Conservation (phyloP, 1,140 invertebrate genomes). For the Aphelenchoides besseyi region DNA sequence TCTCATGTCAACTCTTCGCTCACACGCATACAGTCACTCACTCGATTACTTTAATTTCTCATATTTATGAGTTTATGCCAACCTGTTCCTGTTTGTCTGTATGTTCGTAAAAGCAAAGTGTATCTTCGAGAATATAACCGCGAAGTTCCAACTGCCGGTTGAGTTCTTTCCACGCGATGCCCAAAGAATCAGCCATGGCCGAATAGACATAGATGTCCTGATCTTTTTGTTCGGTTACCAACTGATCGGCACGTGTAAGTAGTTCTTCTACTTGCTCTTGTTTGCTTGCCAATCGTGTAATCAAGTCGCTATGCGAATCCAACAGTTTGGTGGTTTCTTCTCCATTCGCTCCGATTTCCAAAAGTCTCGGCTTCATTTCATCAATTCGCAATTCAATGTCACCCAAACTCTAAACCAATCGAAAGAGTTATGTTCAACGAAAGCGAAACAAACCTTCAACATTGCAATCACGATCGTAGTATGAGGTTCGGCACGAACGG, state of each 20-base stretch:
- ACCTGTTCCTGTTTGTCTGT: slow-evolving; percentile 37
- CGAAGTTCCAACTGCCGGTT: slow-evolving; percentile 76
- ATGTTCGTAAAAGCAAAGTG: slow-evolving; percentile 63
- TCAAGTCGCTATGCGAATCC: slow-evolving; percentile 77
- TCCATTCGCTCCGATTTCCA: slow-evolving; percentile 74
- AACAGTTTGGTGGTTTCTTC: slow-evolving; percentile 75
- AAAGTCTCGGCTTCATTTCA: slow-evolving; percentile 78
- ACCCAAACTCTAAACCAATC: slow-evolving; percentile 74
- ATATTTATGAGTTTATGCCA: background rate
- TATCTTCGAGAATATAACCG: slow-evolving; percentile 74
- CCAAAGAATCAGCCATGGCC: slow-evolving; percentile 84
- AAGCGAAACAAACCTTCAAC: slow-evolving; percentile 73
- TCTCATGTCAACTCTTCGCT: too few species aligned
- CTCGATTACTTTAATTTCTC: too few species aligned
- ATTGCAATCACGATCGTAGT: slow-evolving; percentile 82
- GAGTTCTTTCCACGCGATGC: slow-evolving; percentile 81
- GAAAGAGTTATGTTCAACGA: background rate
- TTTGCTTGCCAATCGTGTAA: slow-evolving; percentile 79
- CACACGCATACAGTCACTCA: too few species aligned
- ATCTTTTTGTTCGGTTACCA: slow-evolving; percentile 75
- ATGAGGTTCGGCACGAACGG: slow-evolving; percentile 76
- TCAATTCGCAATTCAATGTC: slow-evolving; percentile 79
- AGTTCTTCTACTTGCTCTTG: slow-evolving; percentile 85
- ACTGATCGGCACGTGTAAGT: slow-evolving; percentile 77
- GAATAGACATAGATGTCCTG: slow-evolving; percentile 64